Evolutionary conservation across 2,113 vertebrate species (phyloP).

Genomic region (Megalops atlanticus): DNA sequence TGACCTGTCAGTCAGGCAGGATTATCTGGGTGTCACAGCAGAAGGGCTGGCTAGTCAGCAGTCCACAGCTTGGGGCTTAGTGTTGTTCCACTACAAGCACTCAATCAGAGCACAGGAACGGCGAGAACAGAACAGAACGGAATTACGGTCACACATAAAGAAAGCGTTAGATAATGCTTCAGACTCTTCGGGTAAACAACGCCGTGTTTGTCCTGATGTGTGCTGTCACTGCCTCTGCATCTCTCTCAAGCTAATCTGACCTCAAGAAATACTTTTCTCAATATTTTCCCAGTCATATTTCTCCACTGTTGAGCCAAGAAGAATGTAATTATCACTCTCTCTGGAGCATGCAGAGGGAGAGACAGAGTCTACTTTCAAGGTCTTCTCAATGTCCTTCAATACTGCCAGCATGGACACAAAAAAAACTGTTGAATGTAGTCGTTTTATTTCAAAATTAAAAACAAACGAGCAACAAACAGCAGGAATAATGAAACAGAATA

Average conservation of each 20-base stretch:
- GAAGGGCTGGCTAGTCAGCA: neutral
- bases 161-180: neutral
- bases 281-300: neutral
- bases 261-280: neutral
- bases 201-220: neutral
- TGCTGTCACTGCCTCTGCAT: neutral
- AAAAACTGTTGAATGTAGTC: neutral
- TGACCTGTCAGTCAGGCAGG: neutral
- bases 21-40: neutral
- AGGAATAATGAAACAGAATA: too few species aligned
- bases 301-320: neutral
- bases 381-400: neutral
- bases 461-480: too few species aligned
- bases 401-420: neutral
- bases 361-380: neutral
- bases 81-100: slow-evolving; percentile 9
- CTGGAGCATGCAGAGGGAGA: neutral
- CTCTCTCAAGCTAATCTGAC: neutral
- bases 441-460: neutral
- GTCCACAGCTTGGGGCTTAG: neutral
- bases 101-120: neutral
- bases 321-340: neutral
- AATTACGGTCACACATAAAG: neutral
- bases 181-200: too few species aligned
- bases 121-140: neutral